phyloP scores from a whole-genome alignment of 2,888 invertebrate genomes.

The Tetrapedia diversipes region DNA sequence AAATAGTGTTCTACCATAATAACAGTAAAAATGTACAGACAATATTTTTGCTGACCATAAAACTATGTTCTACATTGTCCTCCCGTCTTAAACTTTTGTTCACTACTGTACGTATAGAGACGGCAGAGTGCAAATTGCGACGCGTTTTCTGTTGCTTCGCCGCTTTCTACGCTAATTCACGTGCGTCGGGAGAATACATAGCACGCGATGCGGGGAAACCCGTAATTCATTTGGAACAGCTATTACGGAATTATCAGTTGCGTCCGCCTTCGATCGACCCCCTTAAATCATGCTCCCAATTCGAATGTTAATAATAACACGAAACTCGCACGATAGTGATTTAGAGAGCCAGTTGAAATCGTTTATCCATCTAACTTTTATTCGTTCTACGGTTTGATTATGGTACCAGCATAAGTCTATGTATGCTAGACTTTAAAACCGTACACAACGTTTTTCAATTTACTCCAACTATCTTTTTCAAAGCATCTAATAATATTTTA shows the following conservation, averaged over 20 bases:
- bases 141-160: background rate
- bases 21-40: too few relatives aligned
- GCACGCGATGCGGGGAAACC: slow-evolving; percentile 23
- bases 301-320: slow-evolving; percentile 10
- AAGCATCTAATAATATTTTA: too few relatives aligned
- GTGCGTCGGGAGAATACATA: slow-evolving; percentile 20
- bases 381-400: too few relatives aligned
- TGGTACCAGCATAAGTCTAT: too few relatives aligned
- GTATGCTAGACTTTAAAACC: too few relatives aligned
- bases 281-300: slow-evolving; percentile 10
- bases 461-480: too few relatives aligned
- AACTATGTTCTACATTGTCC: too few relatives aligned
- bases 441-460: too few relatives aligned
- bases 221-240: slow-evolving; percentile 24
- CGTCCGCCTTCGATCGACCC: background rate
- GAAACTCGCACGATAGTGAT: background rate
- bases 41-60: too few relatives aligned
- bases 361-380: background rate
- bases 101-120: too few relatives aligned
- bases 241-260: slow-evolving; percentile 30
- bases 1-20: too few relatives aligned
- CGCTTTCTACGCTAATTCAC: slow-evolving; percentile 35
- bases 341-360: background rate
- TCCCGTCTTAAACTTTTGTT: too few relatives aligned
- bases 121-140: slow-evolving; percentile 13